Conservation (phyloP, 2,888 invertebrate genomes). For the Pachycephus smyrnensis region DNA sequence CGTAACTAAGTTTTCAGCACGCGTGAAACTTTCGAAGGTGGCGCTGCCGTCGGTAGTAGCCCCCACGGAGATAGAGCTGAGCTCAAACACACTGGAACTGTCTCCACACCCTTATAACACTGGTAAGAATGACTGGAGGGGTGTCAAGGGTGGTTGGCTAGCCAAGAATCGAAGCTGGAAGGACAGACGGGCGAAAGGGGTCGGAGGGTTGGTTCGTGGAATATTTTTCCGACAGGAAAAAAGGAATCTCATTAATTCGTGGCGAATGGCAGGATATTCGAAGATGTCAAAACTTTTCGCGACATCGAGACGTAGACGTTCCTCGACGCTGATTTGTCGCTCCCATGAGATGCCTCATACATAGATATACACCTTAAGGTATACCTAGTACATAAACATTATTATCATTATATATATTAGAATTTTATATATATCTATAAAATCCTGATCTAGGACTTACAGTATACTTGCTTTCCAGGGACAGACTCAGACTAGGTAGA, state of each 20-base stretch:
- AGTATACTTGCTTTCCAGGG: background rate
- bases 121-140: background rate
- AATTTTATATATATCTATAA: background rate
- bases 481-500: background rate
- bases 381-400: background rate
- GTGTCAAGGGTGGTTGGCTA: background rate
- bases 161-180: background rate
- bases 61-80: background rate
- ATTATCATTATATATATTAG: background rate
- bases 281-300: constrained; percentile 54
- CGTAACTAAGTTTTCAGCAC: constrained; percentile 5
- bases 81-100: background rate
- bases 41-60: background rate
- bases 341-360: background rate
- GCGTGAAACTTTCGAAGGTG: constrained; percentile 27
- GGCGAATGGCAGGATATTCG: constrained; percentile 37
- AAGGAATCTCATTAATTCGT: constrained; percentile 63
- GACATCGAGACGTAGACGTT: constrained; percentile 37
- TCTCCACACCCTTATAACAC: background rate
- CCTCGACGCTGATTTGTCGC: constrained; percentile 17
- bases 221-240: constrained; percentile 56
- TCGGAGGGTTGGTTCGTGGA: constrained; percentile 23
- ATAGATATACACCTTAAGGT: background rate
- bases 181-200: background rate
- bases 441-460: background rate